Percentiles rank a stretch among this genome's conserved stretches.
phyloP scores from a whole-genome alignment of 1,140 invertebrate genomes.

The Diprion similis region DNA sequence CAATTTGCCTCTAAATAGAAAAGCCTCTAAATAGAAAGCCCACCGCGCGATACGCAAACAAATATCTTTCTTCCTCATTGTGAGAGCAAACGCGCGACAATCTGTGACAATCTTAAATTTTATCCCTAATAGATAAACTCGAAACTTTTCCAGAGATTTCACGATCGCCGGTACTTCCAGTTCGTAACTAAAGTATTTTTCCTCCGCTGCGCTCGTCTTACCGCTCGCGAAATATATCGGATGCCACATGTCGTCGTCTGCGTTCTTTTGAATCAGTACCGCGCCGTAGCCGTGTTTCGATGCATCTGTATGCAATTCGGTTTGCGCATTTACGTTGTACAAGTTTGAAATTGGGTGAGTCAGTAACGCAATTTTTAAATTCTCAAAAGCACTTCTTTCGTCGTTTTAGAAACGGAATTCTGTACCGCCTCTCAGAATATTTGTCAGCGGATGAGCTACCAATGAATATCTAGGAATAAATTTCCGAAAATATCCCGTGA shows the following conservation, averaged over 20 bases:
- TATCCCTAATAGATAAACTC: slow-evolving; percentile 33
- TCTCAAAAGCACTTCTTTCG: slow-evolving; percentile 22
- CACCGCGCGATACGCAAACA: slow-evolving; percentile 33
- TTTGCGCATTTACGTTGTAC: slow-evolving; percentile 24
- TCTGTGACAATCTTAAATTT: slow-evolving; percentile 33
- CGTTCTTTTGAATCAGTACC: slow-evolving; percentile 40
- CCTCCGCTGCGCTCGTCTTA: slow-evolving; percentile 49
- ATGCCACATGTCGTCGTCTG: slow-evolving; percentile 37
- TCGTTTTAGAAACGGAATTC: slow-evolving; percentile 26
- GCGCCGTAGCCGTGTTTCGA: slow-evolving; percentile 34
- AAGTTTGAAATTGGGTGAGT: slow-evolving; percentile 27
- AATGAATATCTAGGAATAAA: slow-evolving; percentile 33
- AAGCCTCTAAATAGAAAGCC: not conserved
- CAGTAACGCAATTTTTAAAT: slow-evolving; percentile 24
- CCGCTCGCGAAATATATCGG: slow-evolving; percentile 57
- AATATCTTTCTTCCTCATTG: slow-evolving; percentile 25
- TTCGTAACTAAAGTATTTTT: slow-evolving; percentile 57
- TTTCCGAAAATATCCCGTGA: slow-evolving; percentile 34
- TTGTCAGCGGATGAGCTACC: slow-evolving; percentile 35
- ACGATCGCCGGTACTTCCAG: slow-evolving; percentile 62
- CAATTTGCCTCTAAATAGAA: too few relatives aligned
- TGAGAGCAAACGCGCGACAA: slow-evolving; percentile 26
- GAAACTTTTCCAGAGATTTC: slow-evolving; percentile 58
- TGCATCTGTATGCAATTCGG: slow-evolving; percentile 36
- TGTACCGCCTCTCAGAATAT: slow-evolving; percentile 26